These are phyloP conservation scores for Danaus plexippus DNA, from an alignment of 1,140 invertebrate species.

Conservation along the genomic window DNA sequence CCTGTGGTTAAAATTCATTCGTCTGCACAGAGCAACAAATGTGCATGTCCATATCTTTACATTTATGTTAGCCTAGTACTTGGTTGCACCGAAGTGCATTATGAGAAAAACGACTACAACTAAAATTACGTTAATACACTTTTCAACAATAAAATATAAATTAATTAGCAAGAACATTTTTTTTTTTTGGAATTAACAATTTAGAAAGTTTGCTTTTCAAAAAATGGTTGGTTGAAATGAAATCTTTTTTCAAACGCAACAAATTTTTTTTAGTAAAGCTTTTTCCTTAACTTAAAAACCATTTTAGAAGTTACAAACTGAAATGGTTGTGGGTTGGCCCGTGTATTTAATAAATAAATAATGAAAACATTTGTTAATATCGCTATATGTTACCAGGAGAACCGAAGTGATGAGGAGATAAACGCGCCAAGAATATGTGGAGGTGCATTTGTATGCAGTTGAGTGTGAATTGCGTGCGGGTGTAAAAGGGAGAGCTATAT, in stretches of 20 bases:
- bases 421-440: conserved; percentile 40
- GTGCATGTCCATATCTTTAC: conserved; percentile 4
- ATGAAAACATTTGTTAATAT: conserved; percentile 26
- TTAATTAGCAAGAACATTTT: too few relatives aligned
- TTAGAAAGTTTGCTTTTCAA: too few relatives aligned
- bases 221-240: too few relatives aligned
- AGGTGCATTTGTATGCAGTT: conserved; percentile 49
- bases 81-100: conserved; percentile 51
- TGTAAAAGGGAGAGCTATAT: conserved; percentile 37
- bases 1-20: conserved; percentile 12
- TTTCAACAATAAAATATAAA: background rate
- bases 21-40: conserved; percentile 6
- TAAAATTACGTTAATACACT: background rate
- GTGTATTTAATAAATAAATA: too few relatives aligned
- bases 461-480: conserved; percentile 25
- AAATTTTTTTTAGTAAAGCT: too few relatives aligned
- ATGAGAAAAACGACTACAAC: background rate
- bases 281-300: too few relatives aligned
- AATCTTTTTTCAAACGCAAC: too few relatives aligned
- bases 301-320: too few relatives aligned
- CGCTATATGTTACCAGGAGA: conserved; percentile 46
- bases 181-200: too few relatives aligned
- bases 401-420: conserved; percentile 36
- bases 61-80: conserved; percentile 45
- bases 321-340: too few relatives aligned